Evolutionary conservation across 2,113 vertebrate genomes (phyloP), one percentile per base, ranked within the genome.

Genomic region (Apteryx mantelli): DNA sequence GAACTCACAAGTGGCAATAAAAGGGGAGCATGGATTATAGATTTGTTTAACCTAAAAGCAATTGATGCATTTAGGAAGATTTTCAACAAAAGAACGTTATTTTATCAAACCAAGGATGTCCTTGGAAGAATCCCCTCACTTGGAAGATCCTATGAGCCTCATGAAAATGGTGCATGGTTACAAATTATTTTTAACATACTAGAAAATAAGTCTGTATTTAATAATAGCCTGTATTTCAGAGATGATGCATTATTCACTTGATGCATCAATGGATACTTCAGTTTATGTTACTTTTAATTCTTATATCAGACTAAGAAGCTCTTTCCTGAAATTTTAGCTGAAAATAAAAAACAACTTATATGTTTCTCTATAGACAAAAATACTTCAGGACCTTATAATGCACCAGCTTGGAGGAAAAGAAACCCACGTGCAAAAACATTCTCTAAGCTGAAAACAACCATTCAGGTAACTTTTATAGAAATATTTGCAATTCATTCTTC

Each of bases 351-450:
- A 68, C 5, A 9, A 76, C 22, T 9, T 60, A 1, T 80, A 6
- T 86, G 46, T 73, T 93, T 79, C 82, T 68, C 65, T 88, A 15
- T 63, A 98, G 98, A 98, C 42, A 98, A 97, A 96, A 96, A 95
- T 42, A 91, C 63, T 63, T 90, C 97, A 65, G 87, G 80, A 86
- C 91, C 93, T 40, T 97, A 85, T 83, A 97, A 96, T 92, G 91
- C 94, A 81, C 95, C 95, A 76, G 34, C 92, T 32, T 97, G 97
- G 97, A 88, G 81, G 65, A 98, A 95, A 95, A 98, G 94, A 97
- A 98, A 97, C 84, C 86, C 97, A 34, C 97, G 87, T 68, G 80
- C 97, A 86, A 98, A 97, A 96, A 68, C 88, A 0, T 98, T 97
- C 70, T 93, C 94, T 60, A 98, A 97, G 95, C 95, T 65, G 95